Conservation (phyloP, 37 sponge, comb jelly and placozoan genomes). For the Beroe ovata region DNA sequence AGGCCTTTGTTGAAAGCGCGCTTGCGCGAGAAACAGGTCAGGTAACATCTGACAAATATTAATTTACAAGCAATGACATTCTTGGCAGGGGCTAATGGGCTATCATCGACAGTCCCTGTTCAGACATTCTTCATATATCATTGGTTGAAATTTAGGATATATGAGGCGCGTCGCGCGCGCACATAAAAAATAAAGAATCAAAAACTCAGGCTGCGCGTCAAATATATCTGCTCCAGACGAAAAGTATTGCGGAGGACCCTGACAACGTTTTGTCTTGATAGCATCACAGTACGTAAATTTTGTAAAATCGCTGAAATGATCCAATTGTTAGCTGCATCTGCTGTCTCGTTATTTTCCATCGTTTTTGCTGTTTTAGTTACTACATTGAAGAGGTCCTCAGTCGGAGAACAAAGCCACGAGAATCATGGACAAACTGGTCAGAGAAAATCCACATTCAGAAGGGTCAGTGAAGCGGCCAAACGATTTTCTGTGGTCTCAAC, state of each 20-base stretch:
- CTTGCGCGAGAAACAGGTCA: too few relatives aligned
- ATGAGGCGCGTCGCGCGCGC: too few relatives aligned
- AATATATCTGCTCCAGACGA: too few relatives aligned
- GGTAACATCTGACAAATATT: too few relatives aligned
- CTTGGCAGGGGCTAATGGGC: too few relatives aligned
- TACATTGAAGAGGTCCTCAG: background rate
- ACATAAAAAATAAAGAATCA: too few relatives aligned
- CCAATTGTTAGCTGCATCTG: background rate
- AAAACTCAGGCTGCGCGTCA: too few relatives aligned
- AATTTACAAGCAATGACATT: too few relatives aligned
- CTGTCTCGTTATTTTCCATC: background rate
- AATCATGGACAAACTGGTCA: background rate
- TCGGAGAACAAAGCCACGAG: background rate
- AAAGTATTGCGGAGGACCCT: conserved; percentile 39
- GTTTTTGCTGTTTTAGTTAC: background rate
- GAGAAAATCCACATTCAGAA: background rate
- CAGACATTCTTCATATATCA: too few relatives aligned
- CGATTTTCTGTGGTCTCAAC: background rate
- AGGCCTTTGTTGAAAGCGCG: too few relatives aligned
- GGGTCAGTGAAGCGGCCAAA: conserved; percentile 33
- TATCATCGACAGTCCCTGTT: too few relatives aligned
- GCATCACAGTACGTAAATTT: background rate
- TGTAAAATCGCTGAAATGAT: background rate
- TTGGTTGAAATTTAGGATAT: too few relatives aligned
- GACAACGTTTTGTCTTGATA: conserved; percentile 11